Base-by-base conservation (phyloP, 2,797 vertebrate genomes). In the Poliocrania exsul region DNA sequence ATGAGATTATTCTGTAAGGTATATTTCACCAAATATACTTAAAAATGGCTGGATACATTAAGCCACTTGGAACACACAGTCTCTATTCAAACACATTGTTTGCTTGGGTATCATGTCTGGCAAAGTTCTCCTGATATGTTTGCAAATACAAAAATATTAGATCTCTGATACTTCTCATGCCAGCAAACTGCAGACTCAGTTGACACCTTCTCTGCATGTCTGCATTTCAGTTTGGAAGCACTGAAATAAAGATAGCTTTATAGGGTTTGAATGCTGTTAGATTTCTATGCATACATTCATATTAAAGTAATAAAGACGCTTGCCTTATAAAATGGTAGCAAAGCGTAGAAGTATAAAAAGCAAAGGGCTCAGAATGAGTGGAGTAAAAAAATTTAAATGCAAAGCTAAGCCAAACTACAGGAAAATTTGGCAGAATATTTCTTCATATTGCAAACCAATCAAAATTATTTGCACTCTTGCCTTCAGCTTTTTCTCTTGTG, bases 81-180 rank as follows among this genome's bases (percentile, higher is more conserved):
- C 38, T 64, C 57, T 47, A 54, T 85, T 53, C 51, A 93, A 86
- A 97, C 81, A 78, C 18, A 80, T 5, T 62, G 74, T 71, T 89
- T 80, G 20, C 88, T 96, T 96, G 89, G 69, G 86, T 91, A 89
- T 91, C 89, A 83, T 78, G 88, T 96, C 71, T 95, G 92, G 92
- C 70, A 95, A 89, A 77, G 26, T 10, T 56, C 72, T 88, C 47
- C 28, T 66, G 23, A 71, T 73, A 49, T 70, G 77, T 96, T 94
- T 97, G 73, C 82, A 96, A 95, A 96, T 56, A 66, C 9, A 82
- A 86, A 96, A 96, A 50, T 61, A 28, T 82, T 65, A 95, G 66
- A 74, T 75, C 47, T 75, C 89, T 81, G 42, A 62, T 94, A 96
- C 18, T 89, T 78, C 42, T 87, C 8, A n/a, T 77, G 83, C 88